These are phyloP conservation scores for Vanacampus margaritifer DNA, from an alignment of 2,113 vertebrate species.

Conservation along the genomic window DNA sequence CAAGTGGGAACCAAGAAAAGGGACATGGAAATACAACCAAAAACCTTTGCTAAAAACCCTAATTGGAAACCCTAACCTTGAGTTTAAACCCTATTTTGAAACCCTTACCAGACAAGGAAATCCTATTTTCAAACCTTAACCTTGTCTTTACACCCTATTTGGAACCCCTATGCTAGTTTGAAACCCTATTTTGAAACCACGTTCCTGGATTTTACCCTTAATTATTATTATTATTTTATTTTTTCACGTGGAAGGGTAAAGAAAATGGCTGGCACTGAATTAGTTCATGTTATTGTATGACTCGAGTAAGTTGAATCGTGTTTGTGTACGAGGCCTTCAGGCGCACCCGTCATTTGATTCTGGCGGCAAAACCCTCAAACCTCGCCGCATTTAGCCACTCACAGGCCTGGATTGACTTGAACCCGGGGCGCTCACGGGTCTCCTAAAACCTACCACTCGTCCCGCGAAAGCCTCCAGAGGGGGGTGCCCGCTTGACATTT, in stretches of 20 bases:
- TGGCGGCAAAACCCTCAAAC: not conserved
- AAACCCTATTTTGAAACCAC: not conserved
- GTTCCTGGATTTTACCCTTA: not conserved
- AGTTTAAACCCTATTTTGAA: too few relatives aligned
- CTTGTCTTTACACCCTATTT: too few relatives aligned
- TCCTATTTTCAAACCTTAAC: too few relatives aligned
- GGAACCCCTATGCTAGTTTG: not conserved
- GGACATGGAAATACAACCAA: too few relatives aligned
- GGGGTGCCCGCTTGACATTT: not conserved
- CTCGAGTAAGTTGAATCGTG: too few relatives aligned
- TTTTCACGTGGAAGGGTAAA: too few relatives aligned
- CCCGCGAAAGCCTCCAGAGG: not conserved
- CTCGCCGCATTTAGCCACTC: not conserved
- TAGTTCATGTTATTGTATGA: too few relatives aligned
- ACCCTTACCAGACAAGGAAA: too few relatives aligned
- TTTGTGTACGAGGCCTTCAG: not conserved
- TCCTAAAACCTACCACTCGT: not conserved
- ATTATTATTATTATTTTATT: too few relatives aligned
- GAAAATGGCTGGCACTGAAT: too few relatives aligned
- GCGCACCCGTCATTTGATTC: not conserved
- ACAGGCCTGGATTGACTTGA: not conserved
- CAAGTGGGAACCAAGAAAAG: too few relatives aligned
- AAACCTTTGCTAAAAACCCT: not conserved
- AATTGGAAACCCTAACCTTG: not conserved
- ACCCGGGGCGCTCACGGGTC: not conserved